These are phyloP conservation scores for Heliornis fulica DNA, from an alignment of 2,113 vertebrate species.

Conservation along the genomic window DNA sequence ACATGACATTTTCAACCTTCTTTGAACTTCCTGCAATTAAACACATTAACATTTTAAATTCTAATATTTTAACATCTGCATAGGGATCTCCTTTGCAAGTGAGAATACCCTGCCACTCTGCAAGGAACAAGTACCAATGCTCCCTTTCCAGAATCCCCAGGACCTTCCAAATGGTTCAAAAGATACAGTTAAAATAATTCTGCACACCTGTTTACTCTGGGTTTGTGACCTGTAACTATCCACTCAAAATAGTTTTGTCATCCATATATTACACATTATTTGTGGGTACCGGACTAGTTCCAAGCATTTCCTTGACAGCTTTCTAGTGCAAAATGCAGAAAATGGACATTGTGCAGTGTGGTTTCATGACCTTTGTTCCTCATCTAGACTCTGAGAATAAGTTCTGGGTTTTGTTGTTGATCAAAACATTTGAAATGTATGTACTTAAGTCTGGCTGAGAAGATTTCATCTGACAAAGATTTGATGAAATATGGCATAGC, in stretches of 20 bases:
- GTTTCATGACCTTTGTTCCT: neutral
- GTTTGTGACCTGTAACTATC: neutral
- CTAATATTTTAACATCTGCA: constrained; percentile 4
- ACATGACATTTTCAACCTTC: neutral
- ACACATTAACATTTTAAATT: constrained; percentile 7
- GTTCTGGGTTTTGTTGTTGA: neutral
- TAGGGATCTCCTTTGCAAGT: neutral
- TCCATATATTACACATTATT: neutral
- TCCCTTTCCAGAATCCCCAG: neutral
- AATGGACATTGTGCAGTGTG: neutral
- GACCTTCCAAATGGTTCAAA: neutral
- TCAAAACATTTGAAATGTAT: neutral
- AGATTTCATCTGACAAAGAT: neutral
- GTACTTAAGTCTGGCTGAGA: neutral
- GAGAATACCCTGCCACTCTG: neutral
- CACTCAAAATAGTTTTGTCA: neutral
- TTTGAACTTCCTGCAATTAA: neutral
- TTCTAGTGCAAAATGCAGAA: neutral
- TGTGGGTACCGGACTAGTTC: neutral
- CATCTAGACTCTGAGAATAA: neutral
- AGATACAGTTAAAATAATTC: neutral
- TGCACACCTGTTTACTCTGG: neutral
- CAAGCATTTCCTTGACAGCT: neutral
- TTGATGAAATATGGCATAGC: neutral
- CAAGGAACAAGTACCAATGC: neutral